Evolutionary conservation across 2,797 vertebrate species (phyloP), one percentile per base, ranked within the genome.

Genomic region (Argentina silus): DNA sequence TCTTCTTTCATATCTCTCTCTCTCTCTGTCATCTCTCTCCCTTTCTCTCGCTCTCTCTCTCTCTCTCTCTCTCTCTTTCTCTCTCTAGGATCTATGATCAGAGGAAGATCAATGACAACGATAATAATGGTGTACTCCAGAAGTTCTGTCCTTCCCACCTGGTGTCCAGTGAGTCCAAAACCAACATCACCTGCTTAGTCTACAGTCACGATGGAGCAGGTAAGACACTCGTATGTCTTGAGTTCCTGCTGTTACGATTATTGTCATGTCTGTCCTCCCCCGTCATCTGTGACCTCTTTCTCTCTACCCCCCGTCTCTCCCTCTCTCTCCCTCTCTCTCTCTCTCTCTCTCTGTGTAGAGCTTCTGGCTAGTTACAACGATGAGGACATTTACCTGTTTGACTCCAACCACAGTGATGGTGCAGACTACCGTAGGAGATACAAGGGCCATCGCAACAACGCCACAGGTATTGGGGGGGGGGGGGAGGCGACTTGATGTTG

Each of bases 131-230:
- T 0, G 97, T 99, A 0, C 90, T 99, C 63, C 98, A 98, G 88
- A 99, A 98, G 83, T 98, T 98, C 86, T 98, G 97, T 82, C 98
- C 98, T 0, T 97, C 96, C 77, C 96, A 98, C 86, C 88, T 99
- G 94, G 96, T 98, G 67, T 95, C 95, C 93, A 98, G 96, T 4
- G 97, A 98, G 86, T 96, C 96, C 82, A 99, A 99, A 93, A 97
- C 96, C 81, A 98, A 97, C 92, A 98, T 99, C 89, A 99, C 97
- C 80, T 98, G 97, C 82, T 94, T 99, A 12, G 97, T 99, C 74
- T 99, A 98, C 91, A 98, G 97, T 89, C 96, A 99, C 3, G 96
- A 99, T 0, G 97, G 97, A 85, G 93, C 97, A 77, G 97, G 97
- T 98, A 88, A 87, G 82, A 14, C n/a, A 12, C 15, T 14, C 36